phyloP scores from a whole-genome alignment of 2,797 vertebrate genomes.

The Morelia viridis region DNA sequence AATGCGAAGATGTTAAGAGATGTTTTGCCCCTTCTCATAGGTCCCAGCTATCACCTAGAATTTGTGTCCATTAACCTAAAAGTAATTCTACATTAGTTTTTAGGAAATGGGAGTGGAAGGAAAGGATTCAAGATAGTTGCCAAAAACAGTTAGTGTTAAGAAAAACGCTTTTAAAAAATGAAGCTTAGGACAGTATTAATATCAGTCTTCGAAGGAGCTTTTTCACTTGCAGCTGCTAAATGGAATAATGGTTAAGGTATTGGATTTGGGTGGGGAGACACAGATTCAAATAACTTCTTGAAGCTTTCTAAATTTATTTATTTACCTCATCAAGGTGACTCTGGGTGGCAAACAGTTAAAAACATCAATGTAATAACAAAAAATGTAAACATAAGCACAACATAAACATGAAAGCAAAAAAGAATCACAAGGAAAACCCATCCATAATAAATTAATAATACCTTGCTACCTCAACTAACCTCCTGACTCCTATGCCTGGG shows the following conservation, averaged over 20 bases:
- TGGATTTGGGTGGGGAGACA: not conserved
- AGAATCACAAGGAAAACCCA: not conserved
- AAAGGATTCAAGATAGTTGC: not conserved
- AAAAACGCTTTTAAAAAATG: not conserved
- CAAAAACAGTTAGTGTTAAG: not conserved
- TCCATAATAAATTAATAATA: not conserved
- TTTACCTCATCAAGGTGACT: not conserved
- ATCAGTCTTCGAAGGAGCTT: not conserved
- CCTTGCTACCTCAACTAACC: not conserved
- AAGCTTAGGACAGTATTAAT: not conserved
- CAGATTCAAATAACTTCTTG: not conserved
- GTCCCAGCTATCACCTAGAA: not conserved
- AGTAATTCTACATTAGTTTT: not conserved
- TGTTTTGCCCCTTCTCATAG: not conserved
- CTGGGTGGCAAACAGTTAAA: not conserved
- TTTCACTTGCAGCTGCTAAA: not conserved
- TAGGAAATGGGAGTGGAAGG: not conserved
- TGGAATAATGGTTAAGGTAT: not conserved
- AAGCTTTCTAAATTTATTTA: not conserved
- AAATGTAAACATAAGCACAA: not conserved
- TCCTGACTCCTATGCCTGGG: not conserved
- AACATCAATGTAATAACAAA: not conserved
- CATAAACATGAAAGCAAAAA: not conserved
- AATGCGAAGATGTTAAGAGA: not conserved
- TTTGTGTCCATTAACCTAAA: not conserved